These are phyloP conservation scores for Embidobia sp. DNA, from an alignment of 2,888 invertebrate species.

Conservation along the genomic window DNA sequence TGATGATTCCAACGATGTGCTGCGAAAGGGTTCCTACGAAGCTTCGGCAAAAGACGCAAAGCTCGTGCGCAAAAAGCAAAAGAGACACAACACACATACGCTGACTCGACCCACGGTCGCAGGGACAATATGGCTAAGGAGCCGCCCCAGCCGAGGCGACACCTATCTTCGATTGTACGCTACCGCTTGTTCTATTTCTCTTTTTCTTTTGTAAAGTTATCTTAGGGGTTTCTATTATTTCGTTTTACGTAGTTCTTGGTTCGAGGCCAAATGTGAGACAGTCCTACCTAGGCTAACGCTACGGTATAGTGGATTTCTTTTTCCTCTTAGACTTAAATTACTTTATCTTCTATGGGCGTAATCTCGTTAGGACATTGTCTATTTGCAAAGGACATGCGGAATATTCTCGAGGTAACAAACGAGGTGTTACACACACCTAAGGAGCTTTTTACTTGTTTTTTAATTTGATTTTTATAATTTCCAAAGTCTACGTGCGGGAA, in stretches of 20 bases:
- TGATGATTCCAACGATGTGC: constrained; percentile 52
- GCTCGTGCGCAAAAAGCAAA: constrained; percentile 68
- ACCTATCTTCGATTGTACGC: constrained; percentile 31
- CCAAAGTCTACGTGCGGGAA: constrained; percentile 25
- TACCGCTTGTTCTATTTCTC: constrained; percentile 1
- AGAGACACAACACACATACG: constrained; percentile 44
- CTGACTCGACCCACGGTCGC: constrained; percentile 35
- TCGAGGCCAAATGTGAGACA: constrained; percentile 60
- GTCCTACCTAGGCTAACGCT: constrained; percentile 53
- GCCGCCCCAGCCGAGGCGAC: background rate
- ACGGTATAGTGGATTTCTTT: constrained; percentile 32
- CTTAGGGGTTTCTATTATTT: constrained; percentile 7
- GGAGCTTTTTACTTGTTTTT: constrained; percentile 28
- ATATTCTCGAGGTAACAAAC: constrained; percentile 40
- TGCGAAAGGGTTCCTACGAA: constrained; percentile 63
- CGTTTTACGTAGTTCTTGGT: constrained; percentile 20
- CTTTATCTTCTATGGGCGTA: constrained; percentile 37
- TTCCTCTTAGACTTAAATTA: constrained; percentile 38
- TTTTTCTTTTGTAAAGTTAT: background rate
- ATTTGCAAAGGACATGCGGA: constrained; percentile 45
- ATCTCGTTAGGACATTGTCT: constrained; percentile 48
- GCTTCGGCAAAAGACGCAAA: constrained; percentile 70
- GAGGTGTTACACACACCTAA: constrained; percentile 37
- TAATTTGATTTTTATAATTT: constrained; percentile 33
- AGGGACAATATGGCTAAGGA: constrained; percentile 32